These are phyloP conservation scores for Drosophila chauvacae DNA, from an alignment of 1,140 invertebrate species.

Conservation along the genomic window DNA sequence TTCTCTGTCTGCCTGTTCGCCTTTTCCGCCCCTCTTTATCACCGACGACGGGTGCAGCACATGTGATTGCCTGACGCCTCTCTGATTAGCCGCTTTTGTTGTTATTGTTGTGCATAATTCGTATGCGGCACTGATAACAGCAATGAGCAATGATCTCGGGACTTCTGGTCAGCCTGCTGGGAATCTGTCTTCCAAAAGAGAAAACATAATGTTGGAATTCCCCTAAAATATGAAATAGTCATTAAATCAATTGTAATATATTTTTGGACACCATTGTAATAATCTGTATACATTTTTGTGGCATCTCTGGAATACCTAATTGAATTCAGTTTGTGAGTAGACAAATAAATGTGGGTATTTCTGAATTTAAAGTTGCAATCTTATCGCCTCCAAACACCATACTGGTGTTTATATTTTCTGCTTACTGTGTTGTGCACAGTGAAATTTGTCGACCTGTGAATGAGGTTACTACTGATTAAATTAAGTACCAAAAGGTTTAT, in stretches of 20 bases:
- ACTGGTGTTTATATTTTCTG: too few relatives aligned
- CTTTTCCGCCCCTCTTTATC: constrained; percentile 10
- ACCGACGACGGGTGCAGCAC: neutral
- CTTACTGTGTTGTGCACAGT: too few relatives aligned
- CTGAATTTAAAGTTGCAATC: neutral
- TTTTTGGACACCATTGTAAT: neutral
- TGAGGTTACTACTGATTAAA: neutral
- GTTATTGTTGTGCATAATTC: constrained; percentile 20
- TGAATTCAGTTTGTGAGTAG: neutral
- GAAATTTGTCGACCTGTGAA: neutral
- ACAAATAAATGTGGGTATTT: neutral
- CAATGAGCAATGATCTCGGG: neutral
- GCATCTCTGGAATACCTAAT: neutral
- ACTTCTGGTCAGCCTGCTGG: neutral
- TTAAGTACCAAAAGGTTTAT: too few relatives aligned
- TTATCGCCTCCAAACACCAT: neutral
- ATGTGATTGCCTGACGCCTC: constrained; percentile 29
- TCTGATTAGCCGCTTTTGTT: constrained; percentile 28
- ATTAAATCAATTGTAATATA: neutral
- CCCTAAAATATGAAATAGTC: neutral
- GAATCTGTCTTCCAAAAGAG: too few relatives aligned
- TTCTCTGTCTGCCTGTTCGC: neutral
- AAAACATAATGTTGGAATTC: neutral
- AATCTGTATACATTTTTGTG: neutral
- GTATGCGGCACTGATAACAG: constrained; percentile 28